phyloP scores from a whole-genome alignment of 2,888 invertebrate genomes.

The Pteria penguin region DNA sequence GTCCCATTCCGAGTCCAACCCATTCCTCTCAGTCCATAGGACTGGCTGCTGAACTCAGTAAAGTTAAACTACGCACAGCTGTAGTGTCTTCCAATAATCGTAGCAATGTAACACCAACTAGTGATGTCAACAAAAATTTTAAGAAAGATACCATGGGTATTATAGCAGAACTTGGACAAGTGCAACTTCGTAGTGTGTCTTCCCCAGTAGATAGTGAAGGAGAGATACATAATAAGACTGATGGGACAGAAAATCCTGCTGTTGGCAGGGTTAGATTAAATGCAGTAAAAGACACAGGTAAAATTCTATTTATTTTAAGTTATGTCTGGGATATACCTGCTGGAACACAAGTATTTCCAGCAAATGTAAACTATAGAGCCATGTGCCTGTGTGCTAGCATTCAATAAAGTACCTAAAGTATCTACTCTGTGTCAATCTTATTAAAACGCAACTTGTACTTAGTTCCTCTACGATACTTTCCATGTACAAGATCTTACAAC shows the following conservation, averaged over 20 bases:
- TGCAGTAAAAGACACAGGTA: conserved; percentile 15
- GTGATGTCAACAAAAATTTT: not conserved
- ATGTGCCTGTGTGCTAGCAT: no score
- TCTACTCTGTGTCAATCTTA: no score
- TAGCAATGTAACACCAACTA: not conserved
- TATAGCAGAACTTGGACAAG: conserved; percentile 34
- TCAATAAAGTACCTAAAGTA: no score
- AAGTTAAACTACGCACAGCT: conserved; percentile 25
- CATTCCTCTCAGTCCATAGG: not conserved
- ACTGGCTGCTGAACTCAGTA: conserved; percentile 18
- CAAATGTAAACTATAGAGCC: no score
- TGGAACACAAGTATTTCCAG: no score
- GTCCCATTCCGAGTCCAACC: conserved; percentile 47
- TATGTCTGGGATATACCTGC: no score
- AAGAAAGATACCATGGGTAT: conserved; percentile 21
- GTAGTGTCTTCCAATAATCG: not conserved
- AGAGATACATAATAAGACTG: no score
- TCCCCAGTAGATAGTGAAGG: no score
- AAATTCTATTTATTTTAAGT: no score
- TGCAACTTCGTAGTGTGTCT: conserved; percentile 5
- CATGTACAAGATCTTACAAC: no score
- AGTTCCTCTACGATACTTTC: no score
- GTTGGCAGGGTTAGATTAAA: not conserved
- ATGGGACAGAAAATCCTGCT: not conserved
- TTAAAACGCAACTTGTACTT: no score